phyloP scores from a whole-genome alignment of 2,888 invertebrate genomes.

The Dione juno region DNA sequence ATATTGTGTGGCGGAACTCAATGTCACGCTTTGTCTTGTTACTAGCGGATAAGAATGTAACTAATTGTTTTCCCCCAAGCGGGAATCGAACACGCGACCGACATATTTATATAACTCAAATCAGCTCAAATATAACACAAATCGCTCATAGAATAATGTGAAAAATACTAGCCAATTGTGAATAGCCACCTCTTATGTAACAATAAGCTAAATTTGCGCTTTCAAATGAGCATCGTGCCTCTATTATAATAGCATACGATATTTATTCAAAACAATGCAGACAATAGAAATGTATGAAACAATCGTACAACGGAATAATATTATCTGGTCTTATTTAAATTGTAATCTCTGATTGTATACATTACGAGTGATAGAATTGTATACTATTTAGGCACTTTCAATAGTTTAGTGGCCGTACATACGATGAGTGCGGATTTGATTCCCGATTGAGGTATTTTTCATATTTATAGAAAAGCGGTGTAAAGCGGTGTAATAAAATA shows the following conservation, averaged over 20 bases:
- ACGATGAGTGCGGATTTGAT: not conserved
- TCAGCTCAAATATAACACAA: not conserved
- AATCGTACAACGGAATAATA: slow-evolving; percentile 23
- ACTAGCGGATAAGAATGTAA: too few relatives aligned
- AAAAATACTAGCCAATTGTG: slow-evolving; percentile 2
- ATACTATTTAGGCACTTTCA: not conserved
- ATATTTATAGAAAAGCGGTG: too few relatives aligned
- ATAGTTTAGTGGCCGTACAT: not conserved
- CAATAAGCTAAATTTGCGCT: slow-evolving; percentile 23
- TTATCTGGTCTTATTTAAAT: slow-evolving; percentile 15
- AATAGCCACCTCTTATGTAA: slow-evolving; percentile 15
- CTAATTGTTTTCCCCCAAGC: too few relatives aligned
- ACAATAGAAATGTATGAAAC: slow-evolving; percentile 22
- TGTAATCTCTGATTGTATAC: not conserved
- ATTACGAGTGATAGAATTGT: not conserved
- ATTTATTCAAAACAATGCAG: slow-evolving; percentile 25
- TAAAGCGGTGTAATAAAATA: too few relatives aligned
- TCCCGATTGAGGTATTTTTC: too few relatives aligned
- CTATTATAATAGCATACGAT: slow-evolving; percentile 25
- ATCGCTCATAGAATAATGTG: not conserved
- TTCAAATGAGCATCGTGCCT: slow-evolving; percentile 10
- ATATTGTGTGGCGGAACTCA: too few relatives aligned
- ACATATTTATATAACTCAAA: too few relatives aligned
- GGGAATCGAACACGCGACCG: too few relatives aligned
- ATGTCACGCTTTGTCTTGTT: too few relatives aligned